phyloP scores from a whole-genome alignment of 2,888 invertebrate genomes.

The Oasisia sp. region DNA sequence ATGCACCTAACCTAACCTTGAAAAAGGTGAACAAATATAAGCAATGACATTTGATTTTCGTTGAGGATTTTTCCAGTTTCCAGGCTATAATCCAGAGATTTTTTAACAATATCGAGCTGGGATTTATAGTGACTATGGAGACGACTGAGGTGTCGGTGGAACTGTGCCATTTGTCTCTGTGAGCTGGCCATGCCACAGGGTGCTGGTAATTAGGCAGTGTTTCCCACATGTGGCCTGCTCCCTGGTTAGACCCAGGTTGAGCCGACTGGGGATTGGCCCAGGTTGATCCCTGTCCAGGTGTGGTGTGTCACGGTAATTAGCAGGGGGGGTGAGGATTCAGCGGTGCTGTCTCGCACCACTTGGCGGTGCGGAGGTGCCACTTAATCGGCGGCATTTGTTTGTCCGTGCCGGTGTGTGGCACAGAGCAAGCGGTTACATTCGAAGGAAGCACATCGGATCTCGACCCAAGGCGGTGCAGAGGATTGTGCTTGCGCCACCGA shows the following conservation, averaged over 20 bases:
- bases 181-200: neutral
- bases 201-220: neutral
- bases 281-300: neutral
- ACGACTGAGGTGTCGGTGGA: neutral
- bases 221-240: neutral
- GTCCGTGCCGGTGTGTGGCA: neutral
- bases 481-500: neutral
- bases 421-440: neutral
- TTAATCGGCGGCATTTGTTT: neutral
- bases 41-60: neutral
- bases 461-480: neutral
- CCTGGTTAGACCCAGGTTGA: neutral
- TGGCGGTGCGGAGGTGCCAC: too few species aligned
- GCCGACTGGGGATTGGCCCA: neutral
- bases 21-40: too few species aligned
- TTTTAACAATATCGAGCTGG: neutral
- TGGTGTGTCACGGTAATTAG: neutral
- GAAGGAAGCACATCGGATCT: slow-evolving; percentile 4
- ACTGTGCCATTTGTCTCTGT: neutral
- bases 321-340: neutral
- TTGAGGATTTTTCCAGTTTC: neutral
- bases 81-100: neutral
- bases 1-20: too few species aligned
- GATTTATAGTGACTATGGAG: neutral
- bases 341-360: neutral